Percentiles rank a stretch among this genome's conserved stretches.
These are phyloP conservation scores for Falco peregrinus DNA, from an alignment of 2,797 vertebrate genomes.

Conservation along the genomic window DNA sequence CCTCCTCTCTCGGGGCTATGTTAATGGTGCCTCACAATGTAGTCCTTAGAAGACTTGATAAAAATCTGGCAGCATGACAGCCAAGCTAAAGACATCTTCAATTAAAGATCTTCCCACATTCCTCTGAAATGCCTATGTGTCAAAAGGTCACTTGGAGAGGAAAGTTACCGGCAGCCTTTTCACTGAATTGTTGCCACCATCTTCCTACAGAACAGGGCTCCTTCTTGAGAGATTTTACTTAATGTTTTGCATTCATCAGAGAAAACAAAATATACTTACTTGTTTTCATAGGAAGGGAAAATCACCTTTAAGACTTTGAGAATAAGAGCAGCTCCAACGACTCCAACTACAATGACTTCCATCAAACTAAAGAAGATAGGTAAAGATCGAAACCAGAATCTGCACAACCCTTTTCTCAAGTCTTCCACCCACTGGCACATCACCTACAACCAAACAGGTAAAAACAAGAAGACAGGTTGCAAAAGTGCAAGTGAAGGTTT, in stretches of 20 bases:
- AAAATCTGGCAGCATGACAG: not conserved
- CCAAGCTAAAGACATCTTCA: not conserved
- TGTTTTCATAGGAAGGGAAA: conserved; percentile 87
- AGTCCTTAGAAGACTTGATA: not conserved
- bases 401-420: conserved; percentile 82
- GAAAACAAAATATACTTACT: conserved; percentile 77
- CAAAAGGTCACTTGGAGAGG: not conserved
- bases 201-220: not conserved
- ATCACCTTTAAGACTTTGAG: conserved; percentile 87
- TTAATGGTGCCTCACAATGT: not conserved
- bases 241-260: not conserved
- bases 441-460: conserved; percentile 75
- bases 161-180: not conserved
- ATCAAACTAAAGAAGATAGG: conserved; percentile 89
- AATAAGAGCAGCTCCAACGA: conserved; percentile 87
- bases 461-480: not conserved
- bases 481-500: not conserved
- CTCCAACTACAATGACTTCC: conserved; percentile 88
- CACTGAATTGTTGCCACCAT: not conserved
- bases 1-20: not conserved
- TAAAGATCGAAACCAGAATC: conserved; percentile 85
- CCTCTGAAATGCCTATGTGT: not conserved
- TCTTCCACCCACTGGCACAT: conserved; percentile 92
- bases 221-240: not conserved
- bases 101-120: not conserved